These are phyloP conservation scores for Pandion haliaetus DNA, from an alignment of 2,113 vertebrate species.

Conservation along the genomic window DNA sequence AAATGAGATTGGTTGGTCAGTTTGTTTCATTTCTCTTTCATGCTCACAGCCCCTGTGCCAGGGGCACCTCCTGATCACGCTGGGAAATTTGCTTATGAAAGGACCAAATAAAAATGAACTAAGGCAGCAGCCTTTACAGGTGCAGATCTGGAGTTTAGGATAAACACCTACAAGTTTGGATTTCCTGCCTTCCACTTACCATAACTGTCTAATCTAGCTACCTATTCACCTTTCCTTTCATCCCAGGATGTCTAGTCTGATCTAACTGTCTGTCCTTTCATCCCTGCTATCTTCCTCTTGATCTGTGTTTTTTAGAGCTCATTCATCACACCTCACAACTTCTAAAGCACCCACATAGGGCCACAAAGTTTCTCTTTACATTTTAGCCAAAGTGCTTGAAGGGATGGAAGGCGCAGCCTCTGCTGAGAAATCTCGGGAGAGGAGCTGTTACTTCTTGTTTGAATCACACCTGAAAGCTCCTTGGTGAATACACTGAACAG, in stretches of 20 bases:
- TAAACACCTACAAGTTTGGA: slow-evolving; percentile 61
- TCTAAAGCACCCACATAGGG: slow-evolving; percentile 52
- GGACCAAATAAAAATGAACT: not conserved
- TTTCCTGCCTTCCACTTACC: slow-evolving; percentile 56
- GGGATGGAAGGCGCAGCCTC: slow-evolving; percentile 16
- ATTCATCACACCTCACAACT: slow-evolving; percentile 56
- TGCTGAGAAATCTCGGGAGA: not conserved
- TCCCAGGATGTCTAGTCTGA: slow-evolving; percentile 62
- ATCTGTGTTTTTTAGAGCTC: slow-evolving; percentile 55
- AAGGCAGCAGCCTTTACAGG: slow-evolving; percentile 23
- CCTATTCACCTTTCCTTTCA: slow-evolving; percentile 60
- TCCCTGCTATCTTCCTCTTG: slow-evolving; percentile 50
- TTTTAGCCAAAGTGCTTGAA: slow-evolving; percentile 54
- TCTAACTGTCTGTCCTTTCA: slow-evolving; percentile 64
- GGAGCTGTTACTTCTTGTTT: slow-evolving; percentile 45
- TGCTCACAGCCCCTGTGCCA: not conserved
- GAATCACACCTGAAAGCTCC: not conserved
- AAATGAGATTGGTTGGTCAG: not conserved
- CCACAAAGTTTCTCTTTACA: slow-evolving; percentile 43
- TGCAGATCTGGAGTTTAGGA: slow-evolving; percentile 24
- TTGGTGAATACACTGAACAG: not conserved
- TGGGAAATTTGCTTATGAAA: slow-evolving; percentile 32
- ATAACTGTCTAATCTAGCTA: slow-evolving; percentile 33
- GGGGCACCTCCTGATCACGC: not conserved
- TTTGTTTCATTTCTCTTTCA: not conserved